These are phyloP conservation scores for Phoenicopterus ruber DNA, from an alignment of 2,113 vertebrate genomes.

Conservation along the genomic window DNA sequence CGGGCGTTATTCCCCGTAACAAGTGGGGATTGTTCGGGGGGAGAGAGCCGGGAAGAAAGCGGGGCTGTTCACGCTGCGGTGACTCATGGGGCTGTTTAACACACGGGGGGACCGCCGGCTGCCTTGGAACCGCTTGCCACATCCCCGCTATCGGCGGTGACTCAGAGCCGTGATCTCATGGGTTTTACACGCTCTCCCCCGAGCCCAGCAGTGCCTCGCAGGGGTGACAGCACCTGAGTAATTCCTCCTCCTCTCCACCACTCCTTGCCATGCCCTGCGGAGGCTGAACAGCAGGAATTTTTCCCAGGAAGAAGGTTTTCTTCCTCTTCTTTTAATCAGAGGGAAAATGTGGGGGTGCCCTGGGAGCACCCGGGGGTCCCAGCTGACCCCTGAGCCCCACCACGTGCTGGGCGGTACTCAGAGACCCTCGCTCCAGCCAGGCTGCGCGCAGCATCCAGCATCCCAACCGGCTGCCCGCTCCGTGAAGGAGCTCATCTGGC, in stretches of 20 bases:
- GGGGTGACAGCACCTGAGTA: background rate
- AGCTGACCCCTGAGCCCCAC: background rate
- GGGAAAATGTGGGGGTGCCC: background rate
- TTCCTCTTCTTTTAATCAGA: background rate
- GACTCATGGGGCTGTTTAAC: background rate
- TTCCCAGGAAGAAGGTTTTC: background rate
- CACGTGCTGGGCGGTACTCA: background rate
- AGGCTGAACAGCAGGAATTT: background rate
- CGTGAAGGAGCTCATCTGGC: rapidly evolving
- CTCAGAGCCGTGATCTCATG: rapidly evolving
- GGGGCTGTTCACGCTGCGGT: background rate
- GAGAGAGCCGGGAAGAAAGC: background rate
- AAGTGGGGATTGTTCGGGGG: background rate
- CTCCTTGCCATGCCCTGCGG: background rate
- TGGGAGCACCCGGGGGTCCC: rapidly evolving
- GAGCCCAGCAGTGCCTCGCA: background rate
- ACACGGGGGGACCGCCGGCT: rapidly evolving
- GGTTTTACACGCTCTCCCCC: rapidly evolving
- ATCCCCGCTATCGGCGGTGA: background rate
- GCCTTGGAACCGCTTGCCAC: background rate
- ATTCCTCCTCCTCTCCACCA: background rate
- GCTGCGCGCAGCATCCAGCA: background rate
- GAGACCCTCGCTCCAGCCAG: background rate
- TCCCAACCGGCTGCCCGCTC: background rate
- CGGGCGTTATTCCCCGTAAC: background rate